A percentile compares a stretch with the other conserved stretches of the same genome.
Conservation (phyloP, 2,797 vertebrate genomes). For the Sebastolobus altivelis region DNA sequence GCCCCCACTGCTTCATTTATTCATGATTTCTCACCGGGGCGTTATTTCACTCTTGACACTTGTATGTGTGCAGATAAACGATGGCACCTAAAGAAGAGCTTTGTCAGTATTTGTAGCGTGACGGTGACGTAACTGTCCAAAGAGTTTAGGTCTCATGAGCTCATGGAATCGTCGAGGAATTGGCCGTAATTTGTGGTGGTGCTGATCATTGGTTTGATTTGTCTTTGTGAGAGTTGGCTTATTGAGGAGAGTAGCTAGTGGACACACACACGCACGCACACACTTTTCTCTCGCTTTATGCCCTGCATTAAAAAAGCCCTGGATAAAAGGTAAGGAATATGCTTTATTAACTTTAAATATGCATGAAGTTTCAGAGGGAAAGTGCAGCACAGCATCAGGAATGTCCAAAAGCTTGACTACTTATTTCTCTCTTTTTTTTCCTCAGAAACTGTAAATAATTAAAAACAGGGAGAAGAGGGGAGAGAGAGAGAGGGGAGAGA, state of each 20-base stretch:
- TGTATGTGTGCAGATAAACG: slow-evolving; percentile 16
- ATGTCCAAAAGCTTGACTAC: slow-evolving; percentile 85
- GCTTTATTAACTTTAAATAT: slow-evolving; percentile 90
- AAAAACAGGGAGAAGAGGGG: slow-evolving; percentile 66
- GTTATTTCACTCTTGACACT: slow-evolving; percentile 32
- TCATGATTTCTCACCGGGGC: slow-evolving; percentile 33
- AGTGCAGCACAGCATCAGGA: slow-evolving; percentile 83
- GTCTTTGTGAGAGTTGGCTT: slow-evolving; percentile 38
- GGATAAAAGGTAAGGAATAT: slow-evolving; percentile 87
- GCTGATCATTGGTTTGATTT: slow-evolving; percentile 44
- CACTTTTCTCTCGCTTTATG: slow-evolving; percentile 58
- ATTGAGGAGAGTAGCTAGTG: slow-evolving; percentile 48
- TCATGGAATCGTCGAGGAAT: slow-evolving; percentile 30
- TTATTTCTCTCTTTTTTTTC: slow-evolving; percentile 75
- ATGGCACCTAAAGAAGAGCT: slow-evolving; percentile 1
- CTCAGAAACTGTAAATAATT: slow-evolving; percentile 85
- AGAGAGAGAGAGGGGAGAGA: slow-evolving; percentile 8
- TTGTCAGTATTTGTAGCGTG: slow-evolving; percentile 9
- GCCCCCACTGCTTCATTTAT: slow-evolving; percentile 29
- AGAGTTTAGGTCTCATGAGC: slow-evolving; percentile 9
- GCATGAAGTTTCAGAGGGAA: slow-evolving; percentile 86
- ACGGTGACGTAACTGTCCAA: not conserved
- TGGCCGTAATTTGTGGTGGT: slow-evolving; percentile 24
- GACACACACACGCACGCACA: slow-evolving; percentile 29
- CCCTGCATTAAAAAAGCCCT: slow-evolving; percentile 78